Conservation (phyloP, 2,113 vertebrate species). For the Sciurus niger region DNA sequence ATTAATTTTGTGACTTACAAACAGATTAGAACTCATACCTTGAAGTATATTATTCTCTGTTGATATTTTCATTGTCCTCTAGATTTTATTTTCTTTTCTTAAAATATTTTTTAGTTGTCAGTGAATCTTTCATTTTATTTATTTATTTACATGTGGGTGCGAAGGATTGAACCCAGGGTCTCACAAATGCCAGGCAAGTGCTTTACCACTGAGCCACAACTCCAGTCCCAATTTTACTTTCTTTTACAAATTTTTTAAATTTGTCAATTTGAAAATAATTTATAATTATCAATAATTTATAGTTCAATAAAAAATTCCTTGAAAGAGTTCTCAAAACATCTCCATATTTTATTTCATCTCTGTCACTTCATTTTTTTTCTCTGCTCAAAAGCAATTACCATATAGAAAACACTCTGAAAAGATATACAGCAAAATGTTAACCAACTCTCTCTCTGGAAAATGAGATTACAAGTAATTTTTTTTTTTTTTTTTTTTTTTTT, state of each 20-base stretch:
- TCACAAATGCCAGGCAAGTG: too few species aligned
- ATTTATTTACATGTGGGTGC: too few species aligned
- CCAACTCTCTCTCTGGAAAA: neutral
- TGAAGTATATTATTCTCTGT: neutral
- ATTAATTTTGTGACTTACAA: neutral
- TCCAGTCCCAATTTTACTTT: neutral
- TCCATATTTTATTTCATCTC: slow-evolving; percentile 3
- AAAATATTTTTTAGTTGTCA: too few species aligned
- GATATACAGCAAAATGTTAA: neutral
- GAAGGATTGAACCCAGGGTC: too few species aligned
- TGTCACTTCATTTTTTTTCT: slow-evolving; percentile 27
- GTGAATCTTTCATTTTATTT: too few species aligned
- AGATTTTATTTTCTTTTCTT: neutral
- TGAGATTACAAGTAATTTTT: neutral
- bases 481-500: too few species aligned
- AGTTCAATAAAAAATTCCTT: neutral
- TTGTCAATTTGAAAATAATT: slow-evolving; percentile 44
- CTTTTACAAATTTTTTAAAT: neutral
- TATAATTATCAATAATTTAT: neutral
- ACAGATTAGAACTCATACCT: neutral
- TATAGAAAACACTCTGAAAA: neutral
- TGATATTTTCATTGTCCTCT: neutral
- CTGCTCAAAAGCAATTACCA: neutral
- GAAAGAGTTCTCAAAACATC: neutral
- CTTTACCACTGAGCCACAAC: too few species aligned